Percentiles rank a stretch among this genome's conserved stretches.
Evolutionary conservation across 2,113 vertebrate species (phyloP).

Genomic region (Girardinichthys multiradiatus): DNA sequence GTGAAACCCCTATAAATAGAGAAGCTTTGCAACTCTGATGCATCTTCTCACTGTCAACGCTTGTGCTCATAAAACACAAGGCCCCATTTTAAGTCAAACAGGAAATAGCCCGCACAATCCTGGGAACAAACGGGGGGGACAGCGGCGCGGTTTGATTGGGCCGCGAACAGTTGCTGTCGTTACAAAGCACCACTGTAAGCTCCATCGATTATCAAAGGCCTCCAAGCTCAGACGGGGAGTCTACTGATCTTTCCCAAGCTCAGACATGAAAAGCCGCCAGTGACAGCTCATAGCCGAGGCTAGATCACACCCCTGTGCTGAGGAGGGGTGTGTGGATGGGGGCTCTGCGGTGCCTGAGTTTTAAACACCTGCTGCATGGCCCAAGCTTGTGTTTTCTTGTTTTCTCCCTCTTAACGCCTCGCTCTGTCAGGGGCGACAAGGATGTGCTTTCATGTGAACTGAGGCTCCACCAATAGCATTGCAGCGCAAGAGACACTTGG

Average conservation of each 20-base stretch:
- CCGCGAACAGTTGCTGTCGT: constrained; percentile 69
- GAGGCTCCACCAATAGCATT: constrained; percentile 53
- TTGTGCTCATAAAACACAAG: constrained; percentile 53
- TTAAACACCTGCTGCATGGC: constrained; percentile 73
- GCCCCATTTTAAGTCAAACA: constrained; percentile 72
- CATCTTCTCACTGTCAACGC: constrained; percentile 60
- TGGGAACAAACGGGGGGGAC: constrained; percentile 69
- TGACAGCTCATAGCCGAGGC: constrained; percentile 78
- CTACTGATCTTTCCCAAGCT: constrained; percentile 78
- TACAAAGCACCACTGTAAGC: constrained; percentile 76
- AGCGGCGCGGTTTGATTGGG: constrained; percentile 65
- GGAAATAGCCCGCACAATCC: constrained; percentile 68
- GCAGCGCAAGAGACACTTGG: constrained; percentile 68
- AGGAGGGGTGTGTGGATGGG: neutral
- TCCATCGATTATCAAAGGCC: constrained; percentile 80
- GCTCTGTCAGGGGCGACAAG: constrained; percentile 63
- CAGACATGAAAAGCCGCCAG: constrained; percentile 76
- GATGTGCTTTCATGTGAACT: constrained; percentile 69
- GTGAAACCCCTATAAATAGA: constrained; percentile 43
- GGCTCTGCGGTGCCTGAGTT: constrained; percentile 55
- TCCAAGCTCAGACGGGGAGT: constrained; percentile 69
- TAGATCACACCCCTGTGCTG: constrained; percentile 62
- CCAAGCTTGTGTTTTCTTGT: constrained; percentile 69
- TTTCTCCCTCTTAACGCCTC: constrained; percentile 49
- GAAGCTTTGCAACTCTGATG: constrained; percentile 46